These are phyloP conservation scores for Coreius guichenoti DNA, from an alignment of 2,797 vertebrate genomes.

Conservation along the genomic window DNA sequence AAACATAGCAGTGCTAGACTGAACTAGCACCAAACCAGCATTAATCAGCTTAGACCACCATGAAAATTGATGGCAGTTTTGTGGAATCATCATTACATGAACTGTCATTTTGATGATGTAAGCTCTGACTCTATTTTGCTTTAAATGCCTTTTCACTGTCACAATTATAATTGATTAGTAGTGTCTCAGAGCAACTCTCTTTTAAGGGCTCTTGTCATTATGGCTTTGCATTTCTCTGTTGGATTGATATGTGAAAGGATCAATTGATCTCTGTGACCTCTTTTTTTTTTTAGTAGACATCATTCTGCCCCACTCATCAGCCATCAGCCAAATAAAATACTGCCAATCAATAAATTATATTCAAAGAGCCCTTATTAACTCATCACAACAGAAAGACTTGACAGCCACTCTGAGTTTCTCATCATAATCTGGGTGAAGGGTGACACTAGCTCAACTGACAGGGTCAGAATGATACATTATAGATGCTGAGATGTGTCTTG, in stretches of 20 bases:
- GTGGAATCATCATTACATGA: conserved; percentile 7
- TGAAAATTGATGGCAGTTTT: background rate
- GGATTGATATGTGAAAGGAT: background rate
- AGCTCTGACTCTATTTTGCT: background rate
- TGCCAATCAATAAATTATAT: background rate
- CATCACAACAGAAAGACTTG: background rate
- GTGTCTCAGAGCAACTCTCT: background rate
- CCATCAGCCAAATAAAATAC: background rate
- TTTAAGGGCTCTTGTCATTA: background rate
- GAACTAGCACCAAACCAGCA: background rate
- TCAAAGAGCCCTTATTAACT: background rate
- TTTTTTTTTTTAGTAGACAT: background rate
- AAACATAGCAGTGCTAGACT: background rate
- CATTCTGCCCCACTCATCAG: background rate
- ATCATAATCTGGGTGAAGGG: conserved; percentile 13
- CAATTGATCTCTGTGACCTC: conserved; percentile 19
- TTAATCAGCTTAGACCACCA: background rate
- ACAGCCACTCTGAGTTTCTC: background rate
- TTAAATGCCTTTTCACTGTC: background rate
- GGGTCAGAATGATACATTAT: background rate
- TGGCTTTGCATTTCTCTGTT: background rate
- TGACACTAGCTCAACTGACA: background rate
- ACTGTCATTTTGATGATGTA: background rate
- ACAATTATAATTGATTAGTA: background rate
- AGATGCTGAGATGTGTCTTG: conserved; percentile 25